Conservation (phyloP, 2,797 vertebrate species). For the Sebastes miniatus region DNA sequence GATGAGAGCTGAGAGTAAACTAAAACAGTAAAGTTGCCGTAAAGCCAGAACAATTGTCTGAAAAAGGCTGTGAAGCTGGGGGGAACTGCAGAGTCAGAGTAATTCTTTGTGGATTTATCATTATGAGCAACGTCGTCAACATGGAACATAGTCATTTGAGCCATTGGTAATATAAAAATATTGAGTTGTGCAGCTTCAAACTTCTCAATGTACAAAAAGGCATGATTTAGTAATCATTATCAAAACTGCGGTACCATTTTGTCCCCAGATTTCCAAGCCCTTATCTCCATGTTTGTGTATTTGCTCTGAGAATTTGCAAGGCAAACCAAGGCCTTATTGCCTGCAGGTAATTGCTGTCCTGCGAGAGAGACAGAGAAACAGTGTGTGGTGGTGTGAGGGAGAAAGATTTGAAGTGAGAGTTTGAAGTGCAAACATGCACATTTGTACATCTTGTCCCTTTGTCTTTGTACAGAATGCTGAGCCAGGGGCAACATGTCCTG, state of each 20-base stretch:
- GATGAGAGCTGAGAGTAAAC: neutral
- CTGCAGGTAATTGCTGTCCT: slow-evolving; percentile 53
- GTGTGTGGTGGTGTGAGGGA: slow-evolving; percentile 13
- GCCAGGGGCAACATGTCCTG: slow-evolving; percentile 23
- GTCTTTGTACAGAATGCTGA: slow-evolving; percentile 31
- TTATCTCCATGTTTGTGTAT: slow-evolving; percentile 31
- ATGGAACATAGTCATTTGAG: neutral
- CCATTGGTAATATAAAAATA: neutral
- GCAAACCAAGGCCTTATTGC: slow-evolving; percentile 15
- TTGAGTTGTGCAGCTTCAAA: neutral
- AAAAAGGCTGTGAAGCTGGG: neutral
- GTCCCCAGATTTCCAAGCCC: neutral
- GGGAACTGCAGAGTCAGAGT: neutral
- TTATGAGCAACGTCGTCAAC: neutral
- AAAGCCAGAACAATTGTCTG: neutral
- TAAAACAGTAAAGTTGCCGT: neutral
- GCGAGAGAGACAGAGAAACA: slow-evolving; percentile 21
- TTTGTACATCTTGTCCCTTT: slow-evolving; percentile 33
- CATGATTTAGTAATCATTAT: neutral
- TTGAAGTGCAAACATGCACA: slow-evolving; percentile 39
- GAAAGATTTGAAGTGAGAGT: slow-evolving; percentile 6
- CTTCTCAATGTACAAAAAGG: neutral
- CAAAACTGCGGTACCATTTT: neutral
- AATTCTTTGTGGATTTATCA: neutral
- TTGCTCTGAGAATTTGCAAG: slow-evolving; percentile 45